Conservation (phyloP, 2,113 vertebrate genomes). For the Actenoides hombroni region DNA sequence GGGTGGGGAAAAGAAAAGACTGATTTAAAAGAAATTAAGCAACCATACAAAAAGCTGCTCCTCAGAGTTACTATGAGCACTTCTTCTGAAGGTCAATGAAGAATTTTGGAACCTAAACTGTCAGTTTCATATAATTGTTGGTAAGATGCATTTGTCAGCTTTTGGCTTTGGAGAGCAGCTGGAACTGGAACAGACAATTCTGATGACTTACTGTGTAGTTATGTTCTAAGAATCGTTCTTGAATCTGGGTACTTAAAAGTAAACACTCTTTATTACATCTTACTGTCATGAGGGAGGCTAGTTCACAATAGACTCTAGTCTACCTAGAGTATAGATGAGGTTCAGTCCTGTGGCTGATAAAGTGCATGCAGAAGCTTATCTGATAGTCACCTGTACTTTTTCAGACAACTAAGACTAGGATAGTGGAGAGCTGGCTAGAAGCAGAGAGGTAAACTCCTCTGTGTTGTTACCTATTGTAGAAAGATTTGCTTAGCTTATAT, state of each 20-base stretch:
- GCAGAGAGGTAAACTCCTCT: not conserved
- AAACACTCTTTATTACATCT: not conserved
- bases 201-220: not conserved
- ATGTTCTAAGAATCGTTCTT: not conserved
- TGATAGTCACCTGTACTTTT: no score
- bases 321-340: not conserved
- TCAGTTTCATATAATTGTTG: not conserved
- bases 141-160: not conserved
- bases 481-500: not conserved
- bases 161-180: not conserved
- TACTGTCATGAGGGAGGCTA: not conserved
- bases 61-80: not conserved
- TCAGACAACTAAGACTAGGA: not conserved
- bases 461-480: not conserved
- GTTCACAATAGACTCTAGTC: not conserved
- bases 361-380: not conserved
- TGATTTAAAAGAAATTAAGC: not conserved
- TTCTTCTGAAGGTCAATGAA: not conserved
- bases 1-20: not conserved
- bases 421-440: not conserved
- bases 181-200: not conserved
- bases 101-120: not conserved
- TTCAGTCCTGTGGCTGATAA: not conserved
- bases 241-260: not conserved
- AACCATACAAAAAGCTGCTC: not conserved